Evolutionary conservation across 2,888 invertebrate genomes (phyloP), one percentile per base, ranked within the genome.

Genomic region (Habroteleia sp.): DNA sequence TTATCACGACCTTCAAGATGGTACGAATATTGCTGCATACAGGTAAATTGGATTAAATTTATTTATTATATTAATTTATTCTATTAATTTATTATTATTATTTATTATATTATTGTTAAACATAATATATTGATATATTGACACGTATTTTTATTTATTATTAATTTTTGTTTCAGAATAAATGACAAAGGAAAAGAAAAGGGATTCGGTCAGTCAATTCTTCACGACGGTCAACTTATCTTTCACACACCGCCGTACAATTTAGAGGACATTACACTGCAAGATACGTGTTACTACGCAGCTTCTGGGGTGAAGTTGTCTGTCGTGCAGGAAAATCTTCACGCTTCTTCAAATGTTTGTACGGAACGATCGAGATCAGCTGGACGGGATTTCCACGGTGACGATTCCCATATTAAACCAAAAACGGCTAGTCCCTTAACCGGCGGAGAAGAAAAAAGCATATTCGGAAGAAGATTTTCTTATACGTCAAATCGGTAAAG

Each of bases 121-220:
- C 2, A 20, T 2, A 20, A 3, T 5, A 20, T 20, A 20, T n/a
- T n/a, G 10, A 5, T 8, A 7, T 29, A 29, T 29, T 10, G 10
- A 10, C 10, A 7, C 20, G 20, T 20, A 20, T 20, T 5, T 3
- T 20, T 20, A 3, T 20, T 29, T 29, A 20, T 20, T 20, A 8
- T 6, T 31, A 7, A 16, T 31, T 14, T 6, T 7, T 16, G 41
- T 71, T 88, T 5, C 69, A 93, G 93, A 81, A 92, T 94, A 23
- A 94, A 95, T 82, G 94, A 94, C 44, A 90, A 92, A 13, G 93
- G 93, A 1, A 94, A 94, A 80, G 97, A 97, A 85, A 95, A 93
- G 80, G 97, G 97, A 0, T 98, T 96, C 85, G 98, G 97, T 0
- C 97, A 98, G 89, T 98, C 97, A 84, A 93, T 98, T 80, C 89